These are phyloP conservation scores for Brachypodius melanocephalos DNA, from an alignment of 2,113 vertebrate genomes.

Conservation along the genomic window DNA sequence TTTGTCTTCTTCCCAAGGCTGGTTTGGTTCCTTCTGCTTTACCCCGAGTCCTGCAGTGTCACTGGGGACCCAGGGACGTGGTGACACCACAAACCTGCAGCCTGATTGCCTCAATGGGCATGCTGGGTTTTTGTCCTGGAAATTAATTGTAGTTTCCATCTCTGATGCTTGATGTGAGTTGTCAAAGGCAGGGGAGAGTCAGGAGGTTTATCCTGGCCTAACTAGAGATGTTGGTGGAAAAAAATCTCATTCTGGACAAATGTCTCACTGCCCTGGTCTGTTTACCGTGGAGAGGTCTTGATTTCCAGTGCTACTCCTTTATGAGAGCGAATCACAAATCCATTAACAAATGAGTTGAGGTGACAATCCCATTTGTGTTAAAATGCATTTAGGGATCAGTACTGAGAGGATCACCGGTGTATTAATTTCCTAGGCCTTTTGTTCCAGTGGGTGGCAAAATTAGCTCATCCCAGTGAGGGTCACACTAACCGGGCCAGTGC, in stretches of 20 bases:
- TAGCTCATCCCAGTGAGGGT: background rate
- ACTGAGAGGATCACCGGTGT: constrained; percentile 18
- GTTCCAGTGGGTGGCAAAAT: constrained; percentile 25
- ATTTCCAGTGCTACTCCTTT: constrained; percentile 27
- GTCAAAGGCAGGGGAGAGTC: background rate
- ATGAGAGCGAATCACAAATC: constrained; percentile 43
- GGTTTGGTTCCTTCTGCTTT: background rate
- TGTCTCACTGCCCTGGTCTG: background rate
- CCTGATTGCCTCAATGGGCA: background rate
- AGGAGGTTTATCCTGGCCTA: background rate
- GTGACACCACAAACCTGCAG: background rate
- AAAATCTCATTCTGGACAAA: background rate
- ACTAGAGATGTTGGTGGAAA: background rate
- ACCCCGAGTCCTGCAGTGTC: accelerated
- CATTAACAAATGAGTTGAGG: constrained; percentile 66
- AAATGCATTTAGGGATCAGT: constrained; percentile 55
- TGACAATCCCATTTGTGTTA: constrained; percentile 59
- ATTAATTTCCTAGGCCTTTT: constrained; percentile 57
- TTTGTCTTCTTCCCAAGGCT: background rate
- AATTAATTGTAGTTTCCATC: background rate
- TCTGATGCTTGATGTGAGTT: background rate
- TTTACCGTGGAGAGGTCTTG: constrained; percentile 25
- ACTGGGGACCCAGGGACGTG: background rate
- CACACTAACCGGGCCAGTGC: background rate
- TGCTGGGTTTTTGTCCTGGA: background rate